Evolutionary conservation across 2,888 invertebrate genomes (phyloP), one percentile per base, ranked within the genome.

Genomic region (Galerucella pusilla): DNA sequence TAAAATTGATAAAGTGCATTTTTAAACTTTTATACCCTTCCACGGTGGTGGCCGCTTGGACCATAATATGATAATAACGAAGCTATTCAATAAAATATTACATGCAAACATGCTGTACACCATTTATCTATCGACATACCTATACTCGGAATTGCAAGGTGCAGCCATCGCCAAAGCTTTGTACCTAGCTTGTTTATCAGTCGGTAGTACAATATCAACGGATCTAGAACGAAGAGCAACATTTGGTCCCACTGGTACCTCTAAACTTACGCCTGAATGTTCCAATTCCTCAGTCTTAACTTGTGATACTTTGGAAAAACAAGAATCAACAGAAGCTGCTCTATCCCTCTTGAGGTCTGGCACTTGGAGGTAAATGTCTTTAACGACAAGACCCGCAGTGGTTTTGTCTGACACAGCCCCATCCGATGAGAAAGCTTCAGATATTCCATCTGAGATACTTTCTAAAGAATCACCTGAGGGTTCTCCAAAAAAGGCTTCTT

Each of bases 241-340:
- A 78, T 88, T 88, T 49, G 89, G 88, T 75, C 92, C 91, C 68
- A 92, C 93, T 6, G 95, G 94, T 74, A 94, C 94, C 74, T 92
- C 91, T 78, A 94, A 88, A 67, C 90, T 90, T 75, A 90, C 89
- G 42, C 89, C 90, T 71, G 91, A 91, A 82, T 93, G 91, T 80
- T 90, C 89, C 79, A 94, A 85, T 84, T 94, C 93, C 83, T 93
- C 93, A 25, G 93, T 92, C 86, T 93, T 92, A 72, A 91, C 91
- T 78, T 91, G 91, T 66, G 94, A 93, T 69, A 94, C 91, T 88
- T 94, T 94, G 74, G 94, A 92, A 87, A 96, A 96, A 85, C 95
- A 94, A 20, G 96, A 95, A 86, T 96, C 96, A 2, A 96, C 95
- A 0, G 96, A 96, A 49, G 95, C 96, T 20, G 96, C 96, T 20